Evolutionary conservation across 2,888 invertebrate genomes (phyloP).

Genomic region (Cyrtodaria siliqua): DNA sequence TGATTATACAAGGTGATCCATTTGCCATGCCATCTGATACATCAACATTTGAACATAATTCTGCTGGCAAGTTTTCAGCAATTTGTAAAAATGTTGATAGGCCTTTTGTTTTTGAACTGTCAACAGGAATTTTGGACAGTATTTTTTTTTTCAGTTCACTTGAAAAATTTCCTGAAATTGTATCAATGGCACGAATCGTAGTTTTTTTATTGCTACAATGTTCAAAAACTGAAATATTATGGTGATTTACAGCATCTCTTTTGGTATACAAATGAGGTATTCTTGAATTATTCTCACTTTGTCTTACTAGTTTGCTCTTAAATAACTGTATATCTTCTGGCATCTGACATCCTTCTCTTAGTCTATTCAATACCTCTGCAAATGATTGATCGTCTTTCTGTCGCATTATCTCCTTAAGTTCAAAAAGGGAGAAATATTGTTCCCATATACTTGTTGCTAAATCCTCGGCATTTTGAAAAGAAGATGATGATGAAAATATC

Average conservation of each 20-base stretch:
- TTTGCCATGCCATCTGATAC: conserved; percentile 54
- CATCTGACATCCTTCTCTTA: conserved; percentile 51
- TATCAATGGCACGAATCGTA: conserved; percentile 34
- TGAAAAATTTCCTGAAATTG: conserved; percentile 30
- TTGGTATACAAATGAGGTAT: conserved; percentile 30
- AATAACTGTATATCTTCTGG: conserved; percentile 20
- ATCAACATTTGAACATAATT: conserved; percentile 47
- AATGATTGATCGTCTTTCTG: conserved; percentile 60
- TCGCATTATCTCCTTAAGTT: conserved; percentile 50
- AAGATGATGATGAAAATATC: conserved; percentile 4
- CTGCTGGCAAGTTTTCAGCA: conserved; percentile 16
- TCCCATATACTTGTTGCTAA: conserved; percentile 10
- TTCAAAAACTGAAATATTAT: conserved; percentile 19
- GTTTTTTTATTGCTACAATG: conserved; percentile 2
- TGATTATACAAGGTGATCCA: conserved; percentile 46
- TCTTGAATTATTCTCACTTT: no score
- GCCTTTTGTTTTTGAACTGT: conserved; percentile 32
- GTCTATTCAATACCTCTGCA: conserved; percentile 50
- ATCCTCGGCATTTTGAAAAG: not conserved
- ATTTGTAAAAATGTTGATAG: conserved; percentile 3
- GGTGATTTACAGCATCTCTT: conserved; percentile 20
- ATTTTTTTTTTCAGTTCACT: conserved; percentile 24
- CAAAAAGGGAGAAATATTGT: conserved; percentile 5
- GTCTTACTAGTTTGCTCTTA: no score
- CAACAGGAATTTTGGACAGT: conserved; percentile 33